Base-by-base conservation (phyloP, 2,797 vertebrate genomes). In the Meda fulgida region DNA sequence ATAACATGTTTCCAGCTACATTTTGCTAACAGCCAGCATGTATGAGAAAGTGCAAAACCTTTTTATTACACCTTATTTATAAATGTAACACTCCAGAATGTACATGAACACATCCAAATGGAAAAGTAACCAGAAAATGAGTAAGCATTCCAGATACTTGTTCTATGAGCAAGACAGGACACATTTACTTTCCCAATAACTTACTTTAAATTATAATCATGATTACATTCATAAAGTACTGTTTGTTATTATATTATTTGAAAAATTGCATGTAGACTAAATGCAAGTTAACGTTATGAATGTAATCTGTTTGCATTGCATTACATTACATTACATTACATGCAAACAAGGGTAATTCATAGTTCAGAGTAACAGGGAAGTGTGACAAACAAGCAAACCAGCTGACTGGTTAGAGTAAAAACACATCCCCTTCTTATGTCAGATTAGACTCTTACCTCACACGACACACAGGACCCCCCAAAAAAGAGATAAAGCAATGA, bases 361-460 rank as follows among this genome's bases (percentile, higher is more conserved):
- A 34, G n/a, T 55, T 63, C 19, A 78, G 29, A 70, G 58, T 55
- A 66, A 55, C 66, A 72, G 69, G 86, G 86, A 80, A 72, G 80
- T 87, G 84, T 83, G 48, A 81, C 80, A 84, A 82, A 82, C 80
- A 87, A 66, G 66, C 85, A 83, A 71, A 82, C 80, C 83, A 66
- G 72, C 70, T 86, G 40, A 83, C 81, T 88, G 77, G 75, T 86
- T 77, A 71, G 75, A 80, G 87, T 80, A 84, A 72, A 89, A 87
- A 70, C 87, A 85, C 80, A 67, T 78, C 89, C 85, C 89, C 86
- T 83, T 91, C 86, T 89, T 51, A 86, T 75, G 84, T 91, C 91
- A 91, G 92, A 85, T 87, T 89, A 84, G 90, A 88, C 55, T 92
- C 95, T 96, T 96, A 96, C 95, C 95, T 96, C 95, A 89, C 88